Base-by-base conservation (phyloP, 2,797 vertebrate genomes). In the Chiloscyllium punctatum region DNA sequence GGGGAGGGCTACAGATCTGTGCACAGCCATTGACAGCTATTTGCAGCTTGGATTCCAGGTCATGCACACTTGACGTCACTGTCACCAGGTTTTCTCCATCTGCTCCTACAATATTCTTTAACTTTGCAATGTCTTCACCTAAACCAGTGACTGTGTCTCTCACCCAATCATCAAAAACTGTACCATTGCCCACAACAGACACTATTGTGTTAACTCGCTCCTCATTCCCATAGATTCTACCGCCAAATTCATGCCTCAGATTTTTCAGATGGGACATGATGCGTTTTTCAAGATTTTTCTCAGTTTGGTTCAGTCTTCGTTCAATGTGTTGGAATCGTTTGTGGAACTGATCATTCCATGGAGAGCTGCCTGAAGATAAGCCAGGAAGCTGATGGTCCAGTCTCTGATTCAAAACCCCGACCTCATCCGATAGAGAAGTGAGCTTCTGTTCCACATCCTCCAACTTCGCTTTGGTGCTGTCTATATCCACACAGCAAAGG, bases 271-370 rank as follows among this genome's bases (percentile, higher is more conserved):
- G 98, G 95, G 98, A 97, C 96, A 98, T 97, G 66, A 98, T 96
- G 0, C 82, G 96, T 92, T 98, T 97, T 96, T 98, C 98, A 5
- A 98, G 98, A 92, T 97, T 98, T 86, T 98, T 98, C 97, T 98
- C 96, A 0, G 98, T 99, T 96, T 97, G 98, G 0, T 98, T 98
- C 96, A 98, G 95, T 86, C 97, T 97, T 95, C 98, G 97, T 96
- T 99, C 99, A n/a, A 99, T 72, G 2, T 98, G 98, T 8, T 97
- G 97, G 68, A 98, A 96, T 94, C 96, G 97, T 74, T 96, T 96
- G 79, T 96, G 96, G 94, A 95, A 96, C 53, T 62, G 90, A 13
- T 68, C 96, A 96, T 86, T 96, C 96, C 0, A 96, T 96, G 0
- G 77, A 15, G 97, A 97, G 25, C 96, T 96, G 82, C 95, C 96